Conservation (phyloP, 2,113 vertebrate species). For the Gasterosteus nipponicus region DNA sequence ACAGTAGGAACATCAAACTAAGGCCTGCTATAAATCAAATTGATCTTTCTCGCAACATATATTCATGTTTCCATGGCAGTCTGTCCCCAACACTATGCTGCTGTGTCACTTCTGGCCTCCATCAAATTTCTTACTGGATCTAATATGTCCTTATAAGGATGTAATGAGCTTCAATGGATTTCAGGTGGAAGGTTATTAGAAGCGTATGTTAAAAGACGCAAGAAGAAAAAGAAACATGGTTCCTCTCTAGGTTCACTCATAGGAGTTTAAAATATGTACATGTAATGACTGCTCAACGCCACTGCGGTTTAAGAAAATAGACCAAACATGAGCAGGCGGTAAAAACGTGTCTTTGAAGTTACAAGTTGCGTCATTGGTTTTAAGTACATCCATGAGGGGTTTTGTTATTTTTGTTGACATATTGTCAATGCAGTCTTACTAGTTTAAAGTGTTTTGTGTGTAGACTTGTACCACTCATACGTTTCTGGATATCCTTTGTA, state of each 20-base stretch:
- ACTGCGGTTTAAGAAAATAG: not conserved
- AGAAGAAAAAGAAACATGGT: not conserved
- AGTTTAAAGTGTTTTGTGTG: not conserved
- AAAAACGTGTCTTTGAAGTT: not conserved
- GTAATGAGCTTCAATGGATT: constrained; percentile 45
- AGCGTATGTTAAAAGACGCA: constrained; percentile 23
- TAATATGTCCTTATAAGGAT: constrained; percentile 39
- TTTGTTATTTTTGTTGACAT: not conserved
- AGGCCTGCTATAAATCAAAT: constrained; percentile 17
- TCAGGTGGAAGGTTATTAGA: constrained; percentile 1
- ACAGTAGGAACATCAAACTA: constrained; percentile 26
- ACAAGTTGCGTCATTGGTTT: not conserved
- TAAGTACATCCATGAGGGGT: not conserved
- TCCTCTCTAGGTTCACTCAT: not conserved
- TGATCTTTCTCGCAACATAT: constrained; percentile 46
- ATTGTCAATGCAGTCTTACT: not conserved
- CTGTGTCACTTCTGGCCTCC: constrained; percentile 6
- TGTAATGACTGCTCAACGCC: not conserved
- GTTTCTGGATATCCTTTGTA: too few species aligned
- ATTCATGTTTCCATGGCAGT: constrained; percentile 36
- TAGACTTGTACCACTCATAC: not conserved
- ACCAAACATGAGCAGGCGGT: not conserved
- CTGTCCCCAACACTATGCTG: not conserved
- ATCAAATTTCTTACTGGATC: constrained; percentile 29
- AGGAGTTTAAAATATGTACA: not conserved